Evolutionary conservation across 35 echinoderm and acorn worm genomes (phyloP).

Genomic region (Chiridota heheva): DNA sequence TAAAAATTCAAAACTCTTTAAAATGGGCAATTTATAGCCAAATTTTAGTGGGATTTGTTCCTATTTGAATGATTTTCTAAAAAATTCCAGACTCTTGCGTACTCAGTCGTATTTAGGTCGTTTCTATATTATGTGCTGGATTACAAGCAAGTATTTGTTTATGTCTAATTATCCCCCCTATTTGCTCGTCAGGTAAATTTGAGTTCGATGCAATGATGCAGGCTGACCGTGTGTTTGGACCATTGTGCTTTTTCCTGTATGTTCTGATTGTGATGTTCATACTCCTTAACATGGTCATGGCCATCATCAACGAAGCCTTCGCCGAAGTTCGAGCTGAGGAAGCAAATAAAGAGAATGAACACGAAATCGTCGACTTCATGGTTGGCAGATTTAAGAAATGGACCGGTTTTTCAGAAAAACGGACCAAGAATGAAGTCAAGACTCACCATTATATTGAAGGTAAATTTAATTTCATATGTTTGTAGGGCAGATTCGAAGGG

Average conservation of each 20-base stretch:
- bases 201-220: constrained; percentile 67
- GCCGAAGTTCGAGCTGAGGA: constrained; percentile 51
- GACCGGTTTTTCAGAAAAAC: constrained; percentile 73
- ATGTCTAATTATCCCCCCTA: neutral
- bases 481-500: neutral
- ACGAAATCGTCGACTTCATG: constrained; percentile 96
- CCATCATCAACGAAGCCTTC: constrained; percentile 91
- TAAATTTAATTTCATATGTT: constrained; percentile 3
- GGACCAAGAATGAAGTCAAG: constrained; percentile 24
- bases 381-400: constrained; percentile 72
- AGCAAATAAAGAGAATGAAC: constrained; percentile 63
- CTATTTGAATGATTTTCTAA: too few species aligned
- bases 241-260: constrained; percentile 83
- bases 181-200: constrained; percentile 75
- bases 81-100: too few species aligned
- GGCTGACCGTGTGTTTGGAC: constrained; percentile 61
- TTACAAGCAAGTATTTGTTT: too few species aligned
- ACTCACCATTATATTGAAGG: constrained; percentile 87
- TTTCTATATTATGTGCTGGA: too few species aligned
- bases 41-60: too few species aligned
- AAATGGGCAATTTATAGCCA: too few species aligned
- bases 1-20: too few species aligned
- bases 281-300: constrained; percentile 81
- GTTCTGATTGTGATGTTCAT: constrained; percentile 85
- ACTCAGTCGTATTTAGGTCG: too few species aligned